Evolutionary conservation across 2,888 invertebrate species (phyloP), one percentile per base, ranked within the genome.

Genomic region (Perdita meconis): DNA sequence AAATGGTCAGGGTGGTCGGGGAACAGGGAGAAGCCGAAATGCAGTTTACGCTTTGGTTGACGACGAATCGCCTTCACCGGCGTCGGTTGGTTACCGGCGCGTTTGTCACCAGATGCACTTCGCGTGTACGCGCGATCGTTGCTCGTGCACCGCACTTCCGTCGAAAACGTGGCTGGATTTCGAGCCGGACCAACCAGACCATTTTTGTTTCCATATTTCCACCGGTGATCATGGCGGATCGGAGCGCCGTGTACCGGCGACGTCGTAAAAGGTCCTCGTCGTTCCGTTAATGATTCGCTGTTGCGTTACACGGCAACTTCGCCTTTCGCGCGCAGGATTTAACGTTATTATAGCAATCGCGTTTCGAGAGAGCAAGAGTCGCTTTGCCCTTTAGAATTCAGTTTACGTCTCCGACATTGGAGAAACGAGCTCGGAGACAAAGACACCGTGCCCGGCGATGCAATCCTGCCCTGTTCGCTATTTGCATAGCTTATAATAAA

Each of bases 11-110:
- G 51, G 70, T 63, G 60, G 50, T 42, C 69, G 63, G 68, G 65
- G 70, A 80, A 75, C 68, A 69, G 75, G 71, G 74, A 78, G 80
- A 80, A 74, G 69, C 69, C 78, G 83, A 86, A 86, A 86, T 80
- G 81, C 83, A 82, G 83, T 86, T 86, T 82, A 86, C 85, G 84
- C 82, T 86, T 82, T 82, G 80, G 67, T 81, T 80, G 78, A 78
- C 83, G 79, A 80, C 83, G 82, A 82, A 81, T 78, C 82, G 79
- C 76, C 84, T 84, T 84, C 69, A 44, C 68, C 24, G 65, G 63
- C 63, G 30, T 55, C 61, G 74, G 44, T 78, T 51, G 83, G 73
- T 70, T 75, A 78, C 67, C 64, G 68, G 57, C 60, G 61, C 79
- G 78, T 83, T 78, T 76, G 70, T 85, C 85, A 74, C 70, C 72